Base-by-base conservation (phyloP, 2,797 vertebrate species). In the Lophotriccus pileatus region DNA sequence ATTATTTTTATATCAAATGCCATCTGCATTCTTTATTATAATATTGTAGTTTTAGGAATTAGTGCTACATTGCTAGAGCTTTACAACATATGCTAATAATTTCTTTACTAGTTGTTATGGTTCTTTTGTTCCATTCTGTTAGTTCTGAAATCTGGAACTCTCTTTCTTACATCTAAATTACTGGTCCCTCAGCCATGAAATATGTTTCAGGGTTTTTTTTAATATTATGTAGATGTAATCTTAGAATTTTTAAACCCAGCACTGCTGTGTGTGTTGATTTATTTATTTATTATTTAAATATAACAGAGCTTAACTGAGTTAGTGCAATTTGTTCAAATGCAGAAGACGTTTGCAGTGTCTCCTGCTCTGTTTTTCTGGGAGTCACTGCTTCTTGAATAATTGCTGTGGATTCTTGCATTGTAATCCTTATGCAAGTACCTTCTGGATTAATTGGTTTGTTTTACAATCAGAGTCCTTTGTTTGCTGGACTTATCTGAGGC, bases 1-100 rank as follows among this genome's bases (percentile, higher is more conserved):
- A 81, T 84, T 94, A 77, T 83, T 93, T 92, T 84, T 59, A 18
- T 75, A 74, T 59, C 49, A 86, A 92, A 76, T 87, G 28, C 89
- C 82, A 83, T 91, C 87, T 96, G 81, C 0, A 3, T 93, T 92
- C 66, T 93, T 91, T 70, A 69, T 72, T 73, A 27, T 72, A 63
- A 68, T 77, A 41, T 55, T 93, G 49, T 55, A 79, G 56, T 73
- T 94, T 76, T 87, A 80, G 72, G 59, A 94, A 32, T 92, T 89
- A 87, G 32, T 1, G 1, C 25, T 90, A 34, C 28, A 9, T 58
- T 92, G 44, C 68, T 74, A 44, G 56, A 82, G 52, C 49, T 84
- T 34, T 68, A 27, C 39, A 22, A 34, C 87, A 62, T 89, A 85
- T 88, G 77, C 74, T 88, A 89, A 49, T 86, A 79, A 88, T 90